Evolutionary conservation across 2,797 vertebrate genomes (phyloP).

Genomic region (Ctenochaetus hawaiiensis): DNA sequence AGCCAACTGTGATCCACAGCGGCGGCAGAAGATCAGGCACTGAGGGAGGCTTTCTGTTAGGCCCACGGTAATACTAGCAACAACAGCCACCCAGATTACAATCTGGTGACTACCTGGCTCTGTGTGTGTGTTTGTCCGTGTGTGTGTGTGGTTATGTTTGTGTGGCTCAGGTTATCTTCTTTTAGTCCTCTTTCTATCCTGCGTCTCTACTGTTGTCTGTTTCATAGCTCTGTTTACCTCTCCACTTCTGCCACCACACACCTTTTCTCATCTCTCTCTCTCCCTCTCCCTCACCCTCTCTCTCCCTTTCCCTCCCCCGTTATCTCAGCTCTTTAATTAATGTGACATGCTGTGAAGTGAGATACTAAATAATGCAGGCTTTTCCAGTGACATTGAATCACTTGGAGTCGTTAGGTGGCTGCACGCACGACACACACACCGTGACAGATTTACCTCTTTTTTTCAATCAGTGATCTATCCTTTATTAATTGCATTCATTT

Average conservation of each 20-base stretch:
- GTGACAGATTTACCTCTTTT: constrained; percentile 34
- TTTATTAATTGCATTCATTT: constrained; percentile 27
- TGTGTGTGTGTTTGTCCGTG: constrained; percentile 15
- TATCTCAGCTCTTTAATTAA: constrained; percentile 83
- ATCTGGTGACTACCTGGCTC: constrained; percentile 61
- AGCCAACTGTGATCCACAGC: constrained; percentile 59
- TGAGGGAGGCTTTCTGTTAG: constrained; percentile 59
- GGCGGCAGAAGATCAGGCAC: constrained; percentile 48
- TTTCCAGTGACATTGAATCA: constrained; percentile 79
- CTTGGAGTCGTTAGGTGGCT: constrained; percentile 72
- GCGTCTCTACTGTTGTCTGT: constrained; percentile 25
- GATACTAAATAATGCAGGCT: constrained; percentile 83
- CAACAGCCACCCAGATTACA: constrained; percentile 63
- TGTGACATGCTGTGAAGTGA: constrained; percentile 77
- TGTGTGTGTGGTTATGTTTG: constrained; percentile 19
- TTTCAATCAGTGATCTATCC: constrained; percentile 21
- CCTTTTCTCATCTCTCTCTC: constrained; percentile 14
- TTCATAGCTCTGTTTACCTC: constrained; percentile 36
- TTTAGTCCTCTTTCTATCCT: constrained; percentile 33
- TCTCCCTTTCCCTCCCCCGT: constrained; percentile 29
- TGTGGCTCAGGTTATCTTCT: constrained; percentile 43
- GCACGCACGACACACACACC: constrained; percentile 43
- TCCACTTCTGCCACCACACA: constrained; percentile 18
- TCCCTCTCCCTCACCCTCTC: background rate
- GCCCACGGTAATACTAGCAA: constrained; percentile 59